These are phyloP conservation scores for Agrotis clavis DNA, from an alignment of 2,888 invertebrate species.

Conservation along the genomic window DNA sequence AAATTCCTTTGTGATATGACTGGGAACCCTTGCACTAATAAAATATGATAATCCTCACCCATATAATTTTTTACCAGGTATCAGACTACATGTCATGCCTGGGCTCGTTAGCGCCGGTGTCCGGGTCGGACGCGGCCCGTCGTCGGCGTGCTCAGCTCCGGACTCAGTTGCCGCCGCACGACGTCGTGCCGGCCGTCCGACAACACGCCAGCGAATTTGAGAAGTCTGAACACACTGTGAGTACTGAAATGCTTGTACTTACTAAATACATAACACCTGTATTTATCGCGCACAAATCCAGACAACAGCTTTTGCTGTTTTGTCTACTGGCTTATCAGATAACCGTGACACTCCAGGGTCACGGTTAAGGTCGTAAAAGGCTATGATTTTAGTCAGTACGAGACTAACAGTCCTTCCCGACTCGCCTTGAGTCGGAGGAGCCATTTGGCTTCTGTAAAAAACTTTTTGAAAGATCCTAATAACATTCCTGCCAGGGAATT, in stretches of 20 bases:
- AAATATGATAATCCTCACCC: conserved; percentile 10
- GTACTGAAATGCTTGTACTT: conserved; percentile 53
- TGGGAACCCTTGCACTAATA: not conserved
- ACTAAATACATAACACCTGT: no score
- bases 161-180: conserved; percentile 96
- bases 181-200: conserved; percentile 92
- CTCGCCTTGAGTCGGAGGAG: no score
- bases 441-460: no score
- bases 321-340: no score
- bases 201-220: conserved; percentile 89
- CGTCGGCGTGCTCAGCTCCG: conserved; percentile 95
- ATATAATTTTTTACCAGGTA: conserved; percentile 72
- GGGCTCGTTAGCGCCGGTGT: conserved; percentile 94
- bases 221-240: conserved; percentile 86
- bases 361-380: no score
- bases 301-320: no score
- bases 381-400: no score
- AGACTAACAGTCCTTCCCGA: no score
- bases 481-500: no score
- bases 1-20: not conserved
- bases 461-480: no score
- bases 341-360: no score
- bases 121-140: conserved; percentile 95
- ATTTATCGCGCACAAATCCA: no score
- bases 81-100: conserved; percentile 93